A percentile compares a stretch with the other conserved stretches of the same genome.
Evolutionary conservation across 2,888 invertebrate genomes (phyloP).

Genomic region (Sepiola atlantica): DNA sequence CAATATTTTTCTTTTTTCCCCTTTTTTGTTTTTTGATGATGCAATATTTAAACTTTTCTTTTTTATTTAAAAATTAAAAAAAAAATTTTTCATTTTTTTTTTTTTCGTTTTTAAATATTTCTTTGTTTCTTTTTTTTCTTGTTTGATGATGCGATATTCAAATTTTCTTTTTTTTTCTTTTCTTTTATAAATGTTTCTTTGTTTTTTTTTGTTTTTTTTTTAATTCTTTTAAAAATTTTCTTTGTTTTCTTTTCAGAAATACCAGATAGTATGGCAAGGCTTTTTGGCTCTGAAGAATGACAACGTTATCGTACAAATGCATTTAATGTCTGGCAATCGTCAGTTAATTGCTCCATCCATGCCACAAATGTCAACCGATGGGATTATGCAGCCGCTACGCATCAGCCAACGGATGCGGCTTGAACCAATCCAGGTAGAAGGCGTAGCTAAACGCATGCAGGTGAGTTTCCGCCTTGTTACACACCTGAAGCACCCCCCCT

Average conservation of each 20-base stretch:
- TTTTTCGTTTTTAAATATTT: too few relatives aligned
- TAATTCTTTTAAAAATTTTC: too few relatives aligned
- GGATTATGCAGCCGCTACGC: constrained; percentile 78
- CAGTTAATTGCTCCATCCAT: constrained; percentile 90
- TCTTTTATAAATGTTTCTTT: too few relatives aligned
- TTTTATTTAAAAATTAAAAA: neutral
- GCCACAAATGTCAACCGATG: constrained; percentile 77
- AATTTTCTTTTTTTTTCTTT: too few relatives aligned
- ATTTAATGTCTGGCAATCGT: constrained; percentile 95
- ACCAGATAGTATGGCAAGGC: constrained; percentile 98
- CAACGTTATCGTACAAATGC: constrained; percentile 98
- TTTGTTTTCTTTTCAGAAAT: constrained; percentile 84
- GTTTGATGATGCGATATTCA: too few relatives aligned
- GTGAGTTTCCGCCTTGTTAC: constrained; percentile 57
- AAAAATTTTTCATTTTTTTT: too few relatives aligned
- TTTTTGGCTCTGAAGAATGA: constrained; percentile 95
- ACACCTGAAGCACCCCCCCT: too few relatives aligned
- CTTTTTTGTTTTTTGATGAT: too few relatives aligned
- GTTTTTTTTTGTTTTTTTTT: too few relatives aligned
- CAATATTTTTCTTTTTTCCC: neutral
- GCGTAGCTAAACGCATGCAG: constrained; percentile 96
- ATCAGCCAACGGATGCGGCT: constrained; percentile 98
- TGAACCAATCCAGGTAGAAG: constrained; percentile 95
- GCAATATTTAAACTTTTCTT: too few relatives aligned
- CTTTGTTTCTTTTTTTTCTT: constrained; percentile 48